Conservation (phyloP, 2,113 vertebrate species). For the Acrocephalus kingi region DNA sequence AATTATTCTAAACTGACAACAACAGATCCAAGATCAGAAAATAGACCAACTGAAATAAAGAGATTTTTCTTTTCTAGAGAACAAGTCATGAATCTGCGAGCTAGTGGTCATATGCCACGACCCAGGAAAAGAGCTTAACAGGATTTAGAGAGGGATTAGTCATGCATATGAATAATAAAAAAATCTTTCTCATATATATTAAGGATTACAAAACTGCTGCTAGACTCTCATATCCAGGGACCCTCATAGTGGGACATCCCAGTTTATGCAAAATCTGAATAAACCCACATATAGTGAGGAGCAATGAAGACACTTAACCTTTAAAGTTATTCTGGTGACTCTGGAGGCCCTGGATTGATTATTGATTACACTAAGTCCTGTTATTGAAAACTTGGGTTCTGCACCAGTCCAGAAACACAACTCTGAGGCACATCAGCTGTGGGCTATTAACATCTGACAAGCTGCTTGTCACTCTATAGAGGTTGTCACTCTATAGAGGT, state of each 20-base stretch:
- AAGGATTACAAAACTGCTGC: background rate
- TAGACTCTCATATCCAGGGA: background rate
- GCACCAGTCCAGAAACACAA: background rate
- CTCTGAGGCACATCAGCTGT: background rate
- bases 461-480: background rate
- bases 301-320: background rate
- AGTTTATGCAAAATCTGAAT: background rate
- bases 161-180: background rate
- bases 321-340: background rate
- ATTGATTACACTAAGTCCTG: background rate
- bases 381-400: background rate
- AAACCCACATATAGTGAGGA: background rate
- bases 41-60: background rate
- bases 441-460: background rate
- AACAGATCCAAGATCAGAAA: background rate
- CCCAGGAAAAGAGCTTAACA: constrained; percentile 33
- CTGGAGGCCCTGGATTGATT: background rate
- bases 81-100: background rate
- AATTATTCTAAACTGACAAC: background rate
- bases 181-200: background rate
- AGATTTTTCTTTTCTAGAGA: background rate
- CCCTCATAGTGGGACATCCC: rapidly evolving
- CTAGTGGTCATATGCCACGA: background rate
- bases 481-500: no score
- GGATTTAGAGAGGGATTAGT: constrained; percentile 45